A percentile compares a stretch with the other conserved stretches of the same genome.
phyloP scores from a whole-genome alignment of 1,140 invertebrate species.

The Heterodera carotae region DNA sequence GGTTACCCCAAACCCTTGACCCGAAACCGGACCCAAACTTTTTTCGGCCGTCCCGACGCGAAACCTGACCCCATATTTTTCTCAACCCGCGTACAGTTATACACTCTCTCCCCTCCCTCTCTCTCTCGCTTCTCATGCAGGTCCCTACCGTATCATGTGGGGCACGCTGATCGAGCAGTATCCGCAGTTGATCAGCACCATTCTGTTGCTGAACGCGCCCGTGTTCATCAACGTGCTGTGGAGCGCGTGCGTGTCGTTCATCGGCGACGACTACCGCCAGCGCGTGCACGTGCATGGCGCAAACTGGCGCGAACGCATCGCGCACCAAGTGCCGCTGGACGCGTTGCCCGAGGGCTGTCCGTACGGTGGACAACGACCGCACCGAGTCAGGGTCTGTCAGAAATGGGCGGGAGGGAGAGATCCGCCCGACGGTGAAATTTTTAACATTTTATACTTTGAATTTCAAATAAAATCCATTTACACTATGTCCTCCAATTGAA shows the following conservation, averaged over 20 bases:
- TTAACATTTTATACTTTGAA: too few species aligned
- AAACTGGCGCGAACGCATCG: conserved; percentile 13
- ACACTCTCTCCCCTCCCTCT: background rate
- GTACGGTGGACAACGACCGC: conserved; percentile 12
- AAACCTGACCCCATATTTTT: too few species aligned
- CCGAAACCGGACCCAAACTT: too few species aligned
- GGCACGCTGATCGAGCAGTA: conserved; percentile 47
- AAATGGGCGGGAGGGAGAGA: background rate
- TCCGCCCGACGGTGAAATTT: too few species aligned
- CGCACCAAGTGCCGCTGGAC: background rate
- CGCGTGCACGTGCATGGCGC: conserved; percentile 22
- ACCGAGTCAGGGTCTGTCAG: conserved; percentile 4
- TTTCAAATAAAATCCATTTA: too few species aligned
- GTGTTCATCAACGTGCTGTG: conserved; percentile 41
- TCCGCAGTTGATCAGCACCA: conserved; percentile 31
- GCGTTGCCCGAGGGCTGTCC: conserved; percentile 4
- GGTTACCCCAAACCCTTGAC: too few species aligned
- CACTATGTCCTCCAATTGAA: too few species aligned
- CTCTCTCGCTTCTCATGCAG: conserved; percentile 11
- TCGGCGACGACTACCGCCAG: conserved; percentile 38
- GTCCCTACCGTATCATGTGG: conserved; percentile 45
- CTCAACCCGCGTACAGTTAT: too few species aligned
- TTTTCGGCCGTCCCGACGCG: too few species aligned
- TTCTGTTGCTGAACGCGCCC: conserved; percentile 39
- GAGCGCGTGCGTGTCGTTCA: conserved; percentile 41